phyloP scores from a whole-genome alignment of 2,888 invertebrate genomes.

The Drosophila koepferae region DNA sequence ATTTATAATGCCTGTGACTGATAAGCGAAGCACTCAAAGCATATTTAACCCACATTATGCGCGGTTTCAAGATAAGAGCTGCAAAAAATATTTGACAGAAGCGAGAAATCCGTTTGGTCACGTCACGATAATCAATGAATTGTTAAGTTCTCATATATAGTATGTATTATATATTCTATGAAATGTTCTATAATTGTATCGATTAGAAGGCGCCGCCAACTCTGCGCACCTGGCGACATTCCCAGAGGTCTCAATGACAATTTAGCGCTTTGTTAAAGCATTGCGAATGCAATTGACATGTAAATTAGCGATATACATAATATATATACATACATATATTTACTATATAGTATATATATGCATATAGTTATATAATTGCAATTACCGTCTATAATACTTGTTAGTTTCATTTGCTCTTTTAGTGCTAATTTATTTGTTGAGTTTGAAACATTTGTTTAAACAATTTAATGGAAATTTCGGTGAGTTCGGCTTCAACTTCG shows the following conservation, averaged over 20 bases:
- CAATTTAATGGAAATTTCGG: slow-evolving; percentile 54
- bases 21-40: slow-evolving; percentile 25
- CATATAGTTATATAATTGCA: slow-evolving; percentile 10
- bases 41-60: slow-evolving; percentile 5
- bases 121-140: slow-evolving; percentile 37
- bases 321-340: background rate
- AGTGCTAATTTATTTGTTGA: slow-evolving; percentile 27
- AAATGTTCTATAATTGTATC: background rate
- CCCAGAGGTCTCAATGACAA: slow-evolving; percentile 22
- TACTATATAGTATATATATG: background rate
- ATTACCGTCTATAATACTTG: slow-evolving; percentile 18
- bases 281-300: slow-evolving; percentile 29
- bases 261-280: slow-evolving; percentile 20
- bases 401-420: background rate
- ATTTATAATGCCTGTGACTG: slow-evolving; percentile 14
- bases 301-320: slow-evolving; percentile 20
- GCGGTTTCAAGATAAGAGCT: background rate
- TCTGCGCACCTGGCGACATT: slow-evolving; percentile 31
- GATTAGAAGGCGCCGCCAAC: slow-evolving; percentile 29
- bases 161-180: background rate
- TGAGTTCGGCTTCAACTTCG: background rate
- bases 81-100: background rate
- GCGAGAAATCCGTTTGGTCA: background rate
- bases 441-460: slow-evolving; percentile 69
- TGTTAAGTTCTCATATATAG: slow-evolving; percentile 2